Evolutionary conservation across 2,797 vertebrate genomes (phyloP).

Genomic region (Hafferia zeledoni): DNA sequence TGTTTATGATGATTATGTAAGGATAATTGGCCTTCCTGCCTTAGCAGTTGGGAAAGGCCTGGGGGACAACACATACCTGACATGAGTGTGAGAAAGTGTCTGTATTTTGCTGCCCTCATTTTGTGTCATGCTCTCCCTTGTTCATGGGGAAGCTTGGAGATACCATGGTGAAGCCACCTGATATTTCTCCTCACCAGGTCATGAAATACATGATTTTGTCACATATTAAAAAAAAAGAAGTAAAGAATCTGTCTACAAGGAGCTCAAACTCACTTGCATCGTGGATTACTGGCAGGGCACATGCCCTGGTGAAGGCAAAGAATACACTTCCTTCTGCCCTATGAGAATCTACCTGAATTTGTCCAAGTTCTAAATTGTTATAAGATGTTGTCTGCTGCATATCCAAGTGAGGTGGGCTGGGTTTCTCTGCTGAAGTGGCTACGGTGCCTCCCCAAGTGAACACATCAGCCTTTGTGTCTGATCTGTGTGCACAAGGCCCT

Average conservation of each 20-base stretch:
- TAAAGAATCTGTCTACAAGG: background rate
- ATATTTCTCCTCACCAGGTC: background rate
- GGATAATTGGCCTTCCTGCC: background rate
- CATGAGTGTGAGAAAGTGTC: background rate
- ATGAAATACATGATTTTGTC: background rate
- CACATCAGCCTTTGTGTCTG: background rate
- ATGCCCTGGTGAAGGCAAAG: background rate
- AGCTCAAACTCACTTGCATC: background rate
- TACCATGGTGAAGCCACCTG: background rate
- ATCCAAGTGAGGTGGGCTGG: background rate
- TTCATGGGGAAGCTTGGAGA: background rate
- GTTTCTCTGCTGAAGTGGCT: background rate
- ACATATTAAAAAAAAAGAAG: background rate
- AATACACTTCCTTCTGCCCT: background rate
- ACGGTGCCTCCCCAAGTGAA: background rate
- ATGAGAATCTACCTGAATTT: background rate
- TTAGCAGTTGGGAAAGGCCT: background rate
- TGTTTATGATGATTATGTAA: background rate
- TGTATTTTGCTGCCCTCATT: background rate
- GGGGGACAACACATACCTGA: no score
- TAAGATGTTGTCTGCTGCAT: rapidly evolving
- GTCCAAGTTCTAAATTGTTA: background rate
- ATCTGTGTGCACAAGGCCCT: background rate
- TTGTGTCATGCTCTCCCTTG: background rate
- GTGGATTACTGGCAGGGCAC: background rate